Conservation (phyloP, 2,797 vertebrate species). For the Cryptoblepharus egeriae region DNA sequence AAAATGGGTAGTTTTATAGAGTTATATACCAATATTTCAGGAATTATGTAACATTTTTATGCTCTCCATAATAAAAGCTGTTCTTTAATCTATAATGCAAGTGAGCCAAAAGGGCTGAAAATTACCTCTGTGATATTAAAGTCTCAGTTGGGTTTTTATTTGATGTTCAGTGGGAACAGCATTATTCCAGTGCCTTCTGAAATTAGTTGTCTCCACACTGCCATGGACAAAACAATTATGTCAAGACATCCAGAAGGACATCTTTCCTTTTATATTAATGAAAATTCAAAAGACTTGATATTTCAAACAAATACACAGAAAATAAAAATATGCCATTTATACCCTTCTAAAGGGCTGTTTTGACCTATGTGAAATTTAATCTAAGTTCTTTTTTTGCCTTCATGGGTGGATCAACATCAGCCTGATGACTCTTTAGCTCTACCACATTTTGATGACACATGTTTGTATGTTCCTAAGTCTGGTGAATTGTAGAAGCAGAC, state of each 20-base stretch:
- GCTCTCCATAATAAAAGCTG: not conserved
- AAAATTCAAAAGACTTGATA: not conserved
- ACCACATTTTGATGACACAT: too few species aligned
- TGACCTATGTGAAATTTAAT: too few species aligned
- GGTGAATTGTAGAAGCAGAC: too few species aligned
- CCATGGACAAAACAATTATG: constrained; percentile 42
- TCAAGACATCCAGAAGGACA: constrained; percentile 27
- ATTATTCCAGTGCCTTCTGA: constrained; percentile 24
- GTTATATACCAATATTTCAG: constrained; percentile 10
- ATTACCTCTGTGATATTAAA: constrained; percentile 27
- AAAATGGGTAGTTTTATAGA: not conserved
- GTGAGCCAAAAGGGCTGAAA: constrained; percentile 13
- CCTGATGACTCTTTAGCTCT: too few species aligned
- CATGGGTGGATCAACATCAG: too few species aligned
- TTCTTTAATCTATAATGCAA: constrained; percentile 1
- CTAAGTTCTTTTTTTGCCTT: too few species aligned
- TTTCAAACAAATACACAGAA: constrained; percentile 37
- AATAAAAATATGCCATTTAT: not conserved
- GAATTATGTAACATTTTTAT: not conserved
- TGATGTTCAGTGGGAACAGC: constrained; percentile 10
- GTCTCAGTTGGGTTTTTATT: constrained; percentile 33
- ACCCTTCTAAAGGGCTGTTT: not conserved
- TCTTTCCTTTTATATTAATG: constrained; percentile 22
- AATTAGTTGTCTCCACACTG: constrained; percentile 35
- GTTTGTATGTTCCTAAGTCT: too few species aligned